phyloP scores from a whole-genome alignment of 2,888 invertebrate species.

The Pristionchus japonicus region DNA sequence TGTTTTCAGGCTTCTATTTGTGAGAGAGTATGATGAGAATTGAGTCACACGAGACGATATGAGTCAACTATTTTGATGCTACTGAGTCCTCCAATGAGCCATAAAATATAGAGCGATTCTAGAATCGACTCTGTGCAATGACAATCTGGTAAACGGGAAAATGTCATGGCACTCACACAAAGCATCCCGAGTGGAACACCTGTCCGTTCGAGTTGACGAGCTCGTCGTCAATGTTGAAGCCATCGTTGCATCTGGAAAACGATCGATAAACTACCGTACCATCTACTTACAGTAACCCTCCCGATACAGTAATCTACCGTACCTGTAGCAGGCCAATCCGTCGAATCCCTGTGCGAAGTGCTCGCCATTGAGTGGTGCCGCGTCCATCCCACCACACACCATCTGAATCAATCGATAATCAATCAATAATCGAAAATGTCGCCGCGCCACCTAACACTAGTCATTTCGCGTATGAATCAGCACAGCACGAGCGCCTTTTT shows the following conservation, averaged over 20 bases:
- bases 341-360: constrained; percentile 68
- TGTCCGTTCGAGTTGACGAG: constrained; percentile 99
- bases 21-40: not conserved
- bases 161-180: constrained; percentile 86
- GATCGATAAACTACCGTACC: not conserved
- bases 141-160: no score
- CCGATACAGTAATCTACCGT: not conserved
- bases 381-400: constrained; percentile 65
- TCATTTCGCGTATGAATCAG: not conserved
- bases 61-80: no score
- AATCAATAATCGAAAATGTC: constrained; percentile 5
- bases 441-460: not conserved
- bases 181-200: constrained; percentile 98
- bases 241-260: constrained; percentile 93
- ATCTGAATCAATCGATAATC: constrained; percentile 51
- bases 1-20: not conserved
- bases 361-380: constrained; percentile 62
- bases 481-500: not conserved
- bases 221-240: constrained; percentile 95
- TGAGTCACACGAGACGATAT: not conserved
- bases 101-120: no score
- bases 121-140: no score
- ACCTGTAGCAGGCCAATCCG: constrained; percentile 70
- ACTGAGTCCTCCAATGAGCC: no score
- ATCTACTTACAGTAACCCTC: not conserved